phyloP scores from a whole-genome alignment of 2,888 invertebrate genomes.

The Embidobia sp. region DNA sequence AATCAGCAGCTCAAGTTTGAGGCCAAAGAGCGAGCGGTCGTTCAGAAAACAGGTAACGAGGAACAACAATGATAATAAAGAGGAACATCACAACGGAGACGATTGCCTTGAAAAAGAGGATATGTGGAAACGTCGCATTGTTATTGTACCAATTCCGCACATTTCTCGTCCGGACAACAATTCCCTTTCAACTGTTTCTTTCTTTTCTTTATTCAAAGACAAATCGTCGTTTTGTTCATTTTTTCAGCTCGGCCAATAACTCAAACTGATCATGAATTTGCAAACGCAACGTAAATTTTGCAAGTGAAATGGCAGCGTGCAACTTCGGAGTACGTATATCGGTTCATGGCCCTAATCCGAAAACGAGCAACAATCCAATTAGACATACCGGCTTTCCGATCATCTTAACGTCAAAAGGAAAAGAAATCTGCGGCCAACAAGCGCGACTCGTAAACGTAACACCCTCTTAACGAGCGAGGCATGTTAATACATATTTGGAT shows the following conservation, averaged over 20 bases:
- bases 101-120: conserved; percentile 45
- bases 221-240: too few relatives aligned
- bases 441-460: conserved; percentile 55
- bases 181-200: not conserved
- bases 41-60: conserved; percentile 57
- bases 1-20: conserved; percentile 46
- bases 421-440: conserved; percentile 62
- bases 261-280: too few relatives aligned
- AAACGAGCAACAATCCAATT: conserved; percentile 68
- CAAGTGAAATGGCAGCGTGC: not conserved
- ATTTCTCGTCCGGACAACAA: conserved; percentile 10
- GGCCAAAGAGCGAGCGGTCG: conserved; percentile 48
- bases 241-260: too few relatives aligned
- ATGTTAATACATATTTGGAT: conserved; percentile 2
- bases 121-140: conserved; percentile 48
- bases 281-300: too few relatives aligned
- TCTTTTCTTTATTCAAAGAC: not conserved
- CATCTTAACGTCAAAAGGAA: conserved; percentile 67
- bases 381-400: conserved; percentile 65
- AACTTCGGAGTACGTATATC: conserved; percentile 7
- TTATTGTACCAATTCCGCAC: conserved; percentile 29
- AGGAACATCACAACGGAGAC: conserved; percentile 40
- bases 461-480: not conserved
- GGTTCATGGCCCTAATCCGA: conserved; percentile 64
- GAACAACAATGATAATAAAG: conserved; percentile 50